These are phyloP conservation scores for Sebastolobus altivelis DNA, from an alignment of 2,797 vertebrate species.

Conservation along the genomic window DNA sequence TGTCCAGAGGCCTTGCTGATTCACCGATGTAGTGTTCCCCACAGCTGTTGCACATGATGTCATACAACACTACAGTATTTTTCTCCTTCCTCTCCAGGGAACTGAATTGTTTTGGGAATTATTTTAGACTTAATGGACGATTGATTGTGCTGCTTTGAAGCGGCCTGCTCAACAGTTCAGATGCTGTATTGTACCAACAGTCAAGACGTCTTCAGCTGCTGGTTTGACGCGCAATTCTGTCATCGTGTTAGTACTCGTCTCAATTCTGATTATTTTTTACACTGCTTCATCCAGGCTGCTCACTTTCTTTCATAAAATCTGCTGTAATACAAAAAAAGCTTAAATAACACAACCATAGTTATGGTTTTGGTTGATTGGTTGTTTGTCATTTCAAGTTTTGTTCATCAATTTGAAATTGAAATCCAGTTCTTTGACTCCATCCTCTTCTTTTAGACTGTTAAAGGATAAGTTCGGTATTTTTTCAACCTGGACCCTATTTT, in stretches of 20 bases:
- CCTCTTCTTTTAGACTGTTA: not conserved
- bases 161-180: not conserved
- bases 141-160: conserved; percentile 14
- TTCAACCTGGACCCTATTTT: too few relatives aligned
- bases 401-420: not conserved
- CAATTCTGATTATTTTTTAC: not conserved
- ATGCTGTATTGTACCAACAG: not conserved
- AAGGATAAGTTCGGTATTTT: too few relatives aligned
- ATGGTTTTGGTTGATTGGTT: not conserved
- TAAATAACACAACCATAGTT: not conserved
- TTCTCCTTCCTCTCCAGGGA: conserved; percentile 1
- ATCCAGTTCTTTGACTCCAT: not conserved
- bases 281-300: not conserved
- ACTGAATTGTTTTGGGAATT: not conserved
- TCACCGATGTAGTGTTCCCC: not conserved
- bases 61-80: conserved; percentile 1
- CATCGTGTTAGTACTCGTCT: not conserved
- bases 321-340: not conserved
- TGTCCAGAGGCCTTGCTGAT: not conserved
- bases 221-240: not conserved
- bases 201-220: conserved; percentile 1
- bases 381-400: not conserved
- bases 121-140: not conserved
- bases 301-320: not conserved
- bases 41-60: conserved; percentile 22